Evolutionary conservation across 2,113 vertebrate species (phyloP).

Genomic region (Bagarius yarrelli): DNA sequence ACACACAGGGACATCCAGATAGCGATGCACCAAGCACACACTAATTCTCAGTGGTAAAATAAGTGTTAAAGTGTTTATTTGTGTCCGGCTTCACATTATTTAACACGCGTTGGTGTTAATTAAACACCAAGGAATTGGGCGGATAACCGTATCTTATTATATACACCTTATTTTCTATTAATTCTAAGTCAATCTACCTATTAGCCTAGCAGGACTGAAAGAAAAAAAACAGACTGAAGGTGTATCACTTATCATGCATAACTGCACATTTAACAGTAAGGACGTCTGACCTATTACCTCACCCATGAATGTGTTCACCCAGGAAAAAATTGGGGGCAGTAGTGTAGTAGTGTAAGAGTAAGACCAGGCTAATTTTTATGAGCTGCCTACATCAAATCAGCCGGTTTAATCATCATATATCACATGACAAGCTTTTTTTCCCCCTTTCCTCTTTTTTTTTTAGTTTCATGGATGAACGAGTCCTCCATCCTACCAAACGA

Average conservation of each 20-base stretch:
- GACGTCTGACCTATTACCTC: conserved; percentile 18
- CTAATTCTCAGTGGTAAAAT: conserved; percentile 13
- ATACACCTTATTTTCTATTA: neutral
- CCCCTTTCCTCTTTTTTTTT: conserved; percentile 54
- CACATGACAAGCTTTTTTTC: conserved; percentile 72
- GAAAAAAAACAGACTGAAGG: neutral
- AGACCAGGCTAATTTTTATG: conserved; percentile 49
- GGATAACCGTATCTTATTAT: neutral
- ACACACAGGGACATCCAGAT: neutral
- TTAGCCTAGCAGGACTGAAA: neutral
- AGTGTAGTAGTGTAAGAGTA: conserved; percentile 29
- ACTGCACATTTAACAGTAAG: conserved; percentile 4
- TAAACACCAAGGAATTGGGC: neutral
- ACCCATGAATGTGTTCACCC: conserved; percentile 18
- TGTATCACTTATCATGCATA: neutral
- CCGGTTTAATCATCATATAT: conserved; percentile 70
- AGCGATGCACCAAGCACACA: neutral
- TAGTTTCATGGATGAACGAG: conserved; percentile 85
- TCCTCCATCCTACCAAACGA: conserved; percentile 70
- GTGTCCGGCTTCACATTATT: conserved; percentile 16
- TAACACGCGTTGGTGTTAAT: conserved; percentile 6
- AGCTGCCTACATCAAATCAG: conserved; percentile 33
- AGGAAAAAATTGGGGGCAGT: conserved; percentile 16
- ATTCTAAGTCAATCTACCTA: neutral
- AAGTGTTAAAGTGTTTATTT: conserved; percentile 14